These are phyloP conservation scores for Mylabris sibirica DNA, from an alignment of 2,888 invertebrate genomes.

Conservation along the genomic window DNA sequence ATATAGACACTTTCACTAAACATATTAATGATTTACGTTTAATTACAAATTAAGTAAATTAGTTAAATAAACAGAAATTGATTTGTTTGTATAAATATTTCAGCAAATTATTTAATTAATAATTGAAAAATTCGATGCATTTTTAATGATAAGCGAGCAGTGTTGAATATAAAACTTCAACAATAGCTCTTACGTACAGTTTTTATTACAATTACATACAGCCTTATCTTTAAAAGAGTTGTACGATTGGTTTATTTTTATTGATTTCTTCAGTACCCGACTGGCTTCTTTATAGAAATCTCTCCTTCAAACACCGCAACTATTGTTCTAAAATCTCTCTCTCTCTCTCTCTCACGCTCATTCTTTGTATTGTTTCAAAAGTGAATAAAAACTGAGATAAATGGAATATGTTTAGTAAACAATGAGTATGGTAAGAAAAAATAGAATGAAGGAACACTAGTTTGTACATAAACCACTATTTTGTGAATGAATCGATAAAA, in stretches of 20 bases:
- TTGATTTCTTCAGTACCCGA: constrained; percentile 26
- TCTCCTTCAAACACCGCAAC: constrained; percentile 22
- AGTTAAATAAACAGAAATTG: not conserved
- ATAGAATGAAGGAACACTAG: not conserved
- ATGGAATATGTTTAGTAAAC: constrained; percentile 6
- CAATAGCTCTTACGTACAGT: not conserved
- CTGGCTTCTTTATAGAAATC: constrained; percentile 29
- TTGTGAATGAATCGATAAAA: not conserved
- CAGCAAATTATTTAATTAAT: not conserved
- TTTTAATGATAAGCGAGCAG: too few relatives aligned
- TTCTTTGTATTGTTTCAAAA: constrained; percentile 1
- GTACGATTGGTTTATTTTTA: constrained; percentile 29
- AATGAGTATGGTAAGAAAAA: not conserved
- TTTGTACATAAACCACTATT: not conserved
- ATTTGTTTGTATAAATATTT: not conserved
- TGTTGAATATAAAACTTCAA: too few relatives aligned
- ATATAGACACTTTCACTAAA: not conserved
- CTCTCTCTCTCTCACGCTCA: not conserved
- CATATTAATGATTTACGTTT: not conserved
- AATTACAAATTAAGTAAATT: not conserved
- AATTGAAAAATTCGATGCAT: not conserved
- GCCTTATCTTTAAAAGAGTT: constrained; percentile 20
- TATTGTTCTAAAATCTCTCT: constrained; percentile 10
- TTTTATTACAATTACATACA: not conserved
- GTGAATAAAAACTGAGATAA: not conserved